Base-by-base conservation (phyloP, 2,888 invertebrate species). In the Ophion obscuratus region DNA sequence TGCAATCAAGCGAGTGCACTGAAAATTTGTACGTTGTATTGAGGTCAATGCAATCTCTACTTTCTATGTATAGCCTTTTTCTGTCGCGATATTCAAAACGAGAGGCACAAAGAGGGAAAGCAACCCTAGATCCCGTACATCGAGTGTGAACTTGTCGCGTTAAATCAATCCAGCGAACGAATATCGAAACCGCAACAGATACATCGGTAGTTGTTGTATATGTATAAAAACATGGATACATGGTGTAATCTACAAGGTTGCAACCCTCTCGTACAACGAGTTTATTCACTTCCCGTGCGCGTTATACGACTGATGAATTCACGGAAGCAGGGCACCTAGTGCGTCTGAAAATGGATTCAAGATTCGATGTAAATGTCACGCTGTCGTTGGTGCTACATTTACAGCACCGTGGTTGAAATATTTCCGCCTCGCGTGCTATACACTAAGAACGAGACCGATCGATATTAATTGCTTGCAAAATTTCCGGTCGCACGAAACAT, bases 131-230 rank as follows among this genome's bases (percentile, higher is more conserved):
- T 59, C 66, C 64, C n/a, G 77, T 67, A 80, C 80, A 67, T 67
- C 44, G 70, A 75, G 59, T 62, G 70, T 68, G 82, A 85, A 82
- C 78, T 85, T 85, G 85, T 82, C 81, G 78, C 78, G 78, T 82
- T 85, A 85, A 85, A 85, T 85, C 85, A 82, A 85, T 85, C 78
- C 75, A 44, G 20, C 67, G 64, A 66, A 79, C 68, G 75, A 85
- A 82, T 85, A 81, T 82, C 84, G 67, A 70, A 62, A 85, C 64
- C 85, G 59, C 24, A 57, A 57, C n/a, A 75, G 57, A 57, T 62
- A 64, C 40, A 40, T 9, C 24, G 40, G 76, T 68, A 24, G 57
- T 40, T 67, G 40, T 40, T 40, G 40, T 44, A 17, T 27, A 17
- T 78, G 20, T 61, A 31, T 80, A 73, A 24, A 67, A 11, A 81